Evolutionary conservation across 1,140 invertebrate species (phyloP), one percentile per base, ranked within the genome.

Genomic region (Mercenaria mercenaria): DNA sequence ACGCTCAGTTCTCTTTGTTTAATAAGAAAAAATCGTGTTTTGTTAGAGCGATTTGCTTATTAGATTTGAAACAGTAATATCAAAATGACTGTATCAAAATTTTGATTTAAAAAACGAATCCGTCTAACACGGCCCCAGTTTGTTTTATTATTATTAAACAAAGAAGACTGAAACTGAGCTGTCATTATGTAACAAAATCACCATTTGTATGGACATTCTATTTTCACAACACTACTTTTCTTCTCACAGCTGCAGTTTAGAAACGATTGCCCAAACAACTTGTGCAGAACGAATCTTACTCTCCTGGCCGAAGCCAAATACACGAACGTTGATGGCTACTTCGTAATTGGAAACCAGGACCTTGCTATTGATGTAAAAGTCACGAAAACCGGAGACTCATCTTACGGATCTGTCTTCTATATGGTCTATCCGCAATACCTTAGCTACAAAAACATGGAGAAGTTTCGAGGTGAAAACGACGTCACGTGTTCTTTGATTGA

Each of bases 181-280:
- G n/a, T n/a, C n/a, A n/a, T n/a, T n/a, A n/a, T n/a, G n/a, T n/a
- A n/a, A n/a, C n/a, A n/a, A n/a, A n/a, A n/a, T n/a, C n/a, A n/a
- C n/a, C n/a, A n/a, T n/a, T n/a, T n/a, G n/a, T n/a, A n/a, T n/a
- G n/a, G n/a, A n/a, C n/a, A n/a, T n/a, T n/a, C n/a, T 47, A 47
- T 47, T 47, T 47, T 8, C 43, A 47, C 43, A 8, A 47, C 43
- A 15, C 15, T 47, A 6, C 43, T 47, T 47, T 47, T 47, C 6
- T 47, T 47, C 6, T 18, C 10, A 52, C 61, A 88, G 86, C 6
- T 88, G 74, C 29, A 56, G 43, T 88, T 88, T 56, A 80, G 34
- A 26, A 88, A 81, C 29, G 86, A 47, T 37, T 88, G 86, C 81
- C 86, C 86, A 39, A 79, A 81, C 47, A 88, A 88, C 59, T 34